Evolutionary conservation across 2,888 invertebrate species (phyloP).

Genomic region (Volucella zonaria): DNA sequence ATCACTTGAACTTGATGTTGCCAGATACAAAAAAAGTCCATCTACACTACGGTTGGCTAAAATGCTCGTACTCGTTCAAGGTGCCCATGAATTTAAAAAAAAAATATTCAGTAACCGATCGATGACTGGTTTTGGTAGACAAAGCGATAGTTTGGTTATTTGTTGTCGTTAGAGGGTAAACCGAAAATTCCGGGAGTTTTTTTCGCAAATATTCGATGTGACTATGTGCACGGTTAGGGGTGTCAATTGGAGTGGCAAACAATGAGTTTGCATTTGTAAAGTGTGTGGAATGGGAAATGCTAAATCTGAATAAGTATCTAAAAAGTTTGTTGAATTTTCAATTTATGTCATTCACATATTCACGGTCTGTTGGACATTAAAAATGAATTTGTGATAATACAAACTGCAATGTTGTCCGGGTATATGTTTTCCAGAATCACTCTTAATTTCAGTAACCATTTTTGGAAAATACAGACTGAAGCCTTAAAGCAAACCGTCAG

Average conservation of each 20-base stretch:
- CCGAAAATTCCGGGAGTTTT: constrained; percentile 10
- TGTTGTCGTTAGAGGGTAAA: constrained; percentile 1
- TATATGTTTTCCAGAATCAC: too few species aligned
- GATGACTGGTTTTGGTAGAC: constrained; percentile 11
- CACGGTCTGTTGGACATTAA: background rate
- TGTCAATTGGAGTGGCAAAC: constrained; percentile 44
- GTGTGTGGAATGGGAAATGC: background rate
- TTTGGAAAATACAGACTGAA: too few species aligned
- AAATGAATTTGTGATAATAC: background rate
- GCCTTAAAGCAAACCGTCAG: too few species aligned
- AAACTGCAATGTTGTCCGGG: background rate
- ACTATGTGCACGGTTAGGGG: background rate
- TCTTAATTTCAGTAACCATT: too few species aligned
- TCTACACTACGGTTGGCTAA: constrained; percentile 6
- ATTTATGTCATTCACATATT: background rate
- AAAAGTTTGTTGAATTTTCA: background rate
- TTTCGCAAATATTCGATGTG: background rate
- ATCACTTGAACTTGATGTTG: constrained; percentile 65
- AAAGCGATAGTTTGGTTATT: constrained; percentile 5
- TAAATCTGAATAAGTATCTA: background rate
- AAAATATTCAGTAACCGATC: constrained; percentile 13
- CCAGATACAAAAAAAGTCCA: constrained; percentile 3
- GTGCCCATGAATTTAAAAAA: constrained; percentile 36
- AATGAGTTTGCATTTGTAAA: constrained; percentile 16
- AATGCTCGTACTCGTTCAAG: background rate